Evolutionary conservation across 2,888 invertebrate species (phyloP).

Genomic region (Protophormia terraenovae): DNA sequence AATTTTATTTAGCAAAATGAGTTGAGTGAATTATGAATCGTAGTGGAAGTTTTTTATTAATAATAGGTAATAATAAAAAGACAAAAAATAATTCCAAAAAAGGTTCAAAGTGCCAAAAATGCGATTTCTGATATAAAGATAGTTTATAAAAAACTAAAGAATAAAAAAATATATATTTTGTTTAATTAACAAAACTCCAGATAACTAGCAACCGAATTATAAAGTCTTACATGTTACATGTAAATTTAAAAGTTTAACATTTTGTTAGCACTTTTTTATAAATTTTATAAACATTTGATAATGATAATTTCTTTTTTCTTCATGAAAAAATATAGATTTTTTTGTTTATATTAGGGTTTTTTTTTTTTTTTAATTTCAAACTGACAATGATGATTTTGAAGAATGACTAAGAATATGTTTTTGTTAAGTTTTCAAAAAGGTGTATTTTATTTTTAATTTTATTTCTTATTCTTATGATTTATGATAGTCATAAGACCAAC

Average conservation of each 20-base stretch:
- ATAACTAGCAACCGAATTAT: no score
- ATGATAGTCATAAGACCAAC: slow-evolving; percentile 25
- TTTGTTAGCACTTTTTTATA: no score
- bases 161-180: neutral
- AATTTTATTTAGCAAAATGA: neutral
- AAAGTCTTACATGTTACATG: no score
- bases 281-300: neutral
- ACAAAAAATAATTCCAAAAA: neutral
- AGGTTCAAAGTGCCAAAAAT: slow-evolving; percentile 11
- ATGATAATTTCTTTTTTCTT: neutral
- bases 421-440: neutral
- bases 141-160: neutral
- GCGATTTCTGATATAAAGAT: neutral
- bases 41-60: slow-evolving; percentile 3
- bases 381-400: neutral
- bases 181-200: no score
- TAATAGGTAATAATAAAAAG: neutral
- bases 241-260: no score
- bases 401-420: neutral
- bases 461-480: slow-evolving; percentile 12
- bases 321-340: neutral
- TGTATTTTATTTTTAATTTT: neutral
- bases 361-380: neutral
- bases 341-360: neutral
- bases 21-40: neutral